Base-by-base conservation (phyloP, 2,113 vertebrate species). In the Hypocryptadius cinnamomeus region DNA sequence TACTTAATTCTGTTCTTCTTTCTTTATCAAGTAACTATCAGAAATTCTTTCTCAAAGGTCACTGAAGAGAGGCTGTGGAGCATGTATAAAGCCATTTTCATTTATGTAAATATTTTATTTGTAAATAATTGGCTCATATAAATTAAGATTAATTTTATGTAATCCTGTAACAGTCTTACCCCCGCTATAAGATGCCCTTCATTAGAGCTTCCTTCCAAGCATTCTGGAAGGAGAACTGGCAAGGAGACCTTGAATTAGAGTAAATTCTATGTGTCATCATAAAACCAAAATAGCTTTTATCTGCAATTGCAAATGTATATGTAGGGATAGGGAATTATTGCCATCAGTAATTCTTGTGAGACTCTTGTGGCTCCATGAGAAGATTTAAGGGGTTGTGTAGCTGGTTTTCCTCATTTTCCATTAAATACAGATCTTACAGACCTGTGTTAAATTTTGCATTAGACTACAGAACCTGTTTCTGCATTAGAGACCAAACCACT, bases 21-120 rank as follows among this genome's bases (percentile, higher is more conserved):
- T 56, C 22, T 90, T 86, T 80, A 64, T 81, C 48, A 89, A 87
- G 48, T 87, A 85, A 61, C 50, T 89, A 85, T 79, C 70, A 82
- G 78, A 92, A 87, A 65, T 89, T 79, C 63, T 53, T 87, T 87
- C 45, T 87, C 45, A 77, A 85, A 94, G n/a, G 79, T 94, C 66
- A 85, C 57, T 87, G 60, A 56, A 84, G 81, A 84, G 87, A 89
- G 28, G 28, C 57, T 85, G 31, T n/a, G 56, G 60, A 94, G 53
- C 73, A 68, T 39, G 24, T 63, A n/a, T 51, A 74, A 92, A 77
- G 37, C 33, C 23, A n/a, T 59, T 87, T 89, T 90, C 14, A 51
- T 71, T 80, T 81, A 28, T 68, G 35, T 73, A 71, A 89, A 69
- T 90, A 48, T 61, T 85, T 88, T 83, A 77, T 76, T 93, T 89